Conservation (phyloP, 2,113 vertebrate genomes). For the Clarias magur region DNA sequence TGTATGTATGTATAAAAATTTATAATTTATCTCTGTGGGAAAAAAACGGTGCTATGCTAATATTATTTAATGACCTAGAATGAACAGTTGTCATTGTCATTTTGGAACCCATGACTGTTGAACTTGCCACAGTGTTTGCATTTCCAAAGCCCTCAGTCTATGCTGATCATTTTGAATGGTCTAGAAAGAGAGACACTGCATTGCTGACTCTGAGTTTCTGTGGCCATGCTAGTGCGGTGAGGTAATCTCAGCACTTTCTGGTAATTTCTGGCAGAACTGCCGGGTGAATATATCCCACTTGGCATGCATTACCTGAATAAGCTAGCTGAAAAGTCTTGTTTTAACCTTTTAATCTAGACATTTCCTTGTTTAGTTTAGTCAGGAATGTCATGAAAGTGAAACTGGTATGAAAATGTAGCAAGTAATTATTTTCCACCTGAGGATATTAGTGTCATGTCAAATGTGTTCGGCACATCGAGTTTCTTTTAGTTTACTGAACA, state of each 20-base stretch:
- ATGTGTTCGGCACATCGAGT: conserved; percentile 25
- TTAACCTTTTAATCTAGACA: neutral
- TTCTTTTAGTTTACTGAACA: neutral
- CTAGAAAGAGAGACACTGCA: conserved; percentile 7
- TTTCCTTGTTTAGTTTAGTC: neutral
- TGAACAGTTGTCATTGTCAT: conserved; percentile 8
- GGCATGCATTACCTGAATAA: neutral
- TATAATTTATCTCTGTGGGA: neutral
- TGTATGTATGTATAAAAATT: neutral
- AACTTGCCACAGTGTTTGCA: conserved; percentile 14
- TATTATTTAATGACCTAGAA: conserved; percentile 12
- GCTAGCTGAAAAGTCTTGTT: neutral
- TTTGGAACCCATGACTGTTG: conserved; percentile 2
- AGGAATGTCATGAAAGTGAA: neutral
- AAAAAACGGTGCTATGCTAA: neutral
- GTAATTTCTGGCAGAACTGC: conserved; percentile 2
- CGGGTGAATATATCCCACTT: neutral
- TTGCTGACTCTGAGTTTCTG: conserved; percentile 28
- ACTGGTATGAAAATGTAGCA: neutral
- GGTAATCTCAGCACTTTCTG: neutral
- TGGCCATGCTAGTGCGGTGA: conserved; percentile 17
- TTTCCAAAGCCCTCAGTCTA: conserved; percentile 19
- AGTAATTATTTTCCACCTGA: neutral
- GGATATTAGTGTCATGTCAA: neutral
- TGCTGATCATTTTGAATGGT: conserved; percentile 20